Evolutionary conservation across 1,140 invertebrate species (phyloP).

Genomic region (Nasonia giraulti): DNA sequence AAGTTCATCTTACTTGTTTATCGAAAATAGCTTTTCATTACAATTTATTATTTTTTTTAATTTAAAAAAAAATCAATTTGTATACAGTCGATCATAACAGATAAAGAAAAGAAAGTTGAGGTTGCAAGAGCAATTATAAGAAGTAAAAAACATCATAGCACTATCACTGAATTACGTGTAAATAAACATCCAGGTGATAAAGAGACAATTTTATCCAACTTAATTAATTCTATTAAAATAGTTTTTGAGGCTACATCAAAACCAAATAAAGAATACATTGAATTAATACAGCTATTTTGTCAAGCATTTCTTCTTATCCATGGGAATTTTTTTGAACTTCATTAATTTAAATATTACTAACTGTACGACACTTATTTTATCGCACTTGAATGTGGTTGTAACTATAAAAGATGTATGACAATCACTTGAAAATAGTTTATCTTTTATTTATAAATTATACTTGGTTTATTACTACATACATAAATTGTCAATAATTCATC

Average conservation of each 20-base stretch:
- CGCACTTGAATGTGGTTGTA: not conserved
- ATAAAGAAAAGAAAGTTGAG: conserved; percentile 26
- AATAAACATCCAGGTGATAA: conserved; percentile 12
- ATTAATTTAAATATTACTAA: not conserved
- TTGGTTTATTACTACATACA: no score
- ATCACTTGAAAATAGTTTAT: no score
- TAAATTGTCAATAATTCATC: no score
- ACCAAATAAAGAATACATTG: conserved; percentile 36
- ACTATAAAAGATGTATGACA: not conserved
- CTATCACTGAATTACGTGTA: conserved; percentile 25
- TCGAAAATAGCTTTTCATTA: not conserved
- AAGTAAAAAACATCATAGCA: conserved; percentile 15
- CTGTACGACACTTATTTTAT: not conserved
- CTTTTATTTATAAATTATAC: no score
- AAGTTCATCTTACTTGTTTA: not conserved
- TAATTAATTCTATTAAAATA: conserved; percentile 12
- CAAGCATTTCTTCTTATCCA: conserved; percentile 5
- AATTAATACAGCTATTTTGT: conserved; percentile 24
- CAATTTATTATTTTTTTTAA: not conserved
- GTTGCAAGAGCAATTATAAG: conserved; percentile 43
- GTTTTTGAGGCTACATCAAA: conserved; percentile 3
- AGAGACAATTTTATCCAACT: not conserved
- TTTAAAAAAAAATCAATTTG: not conserved
- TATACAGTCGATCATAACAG: conserved; percentile 4
- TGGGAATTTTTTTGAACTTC: conserved; percentile 23